Evolutionary conservation across 2,113 vertebrate species (phyloP).

Genomic region (Puma concolor): DNA sequence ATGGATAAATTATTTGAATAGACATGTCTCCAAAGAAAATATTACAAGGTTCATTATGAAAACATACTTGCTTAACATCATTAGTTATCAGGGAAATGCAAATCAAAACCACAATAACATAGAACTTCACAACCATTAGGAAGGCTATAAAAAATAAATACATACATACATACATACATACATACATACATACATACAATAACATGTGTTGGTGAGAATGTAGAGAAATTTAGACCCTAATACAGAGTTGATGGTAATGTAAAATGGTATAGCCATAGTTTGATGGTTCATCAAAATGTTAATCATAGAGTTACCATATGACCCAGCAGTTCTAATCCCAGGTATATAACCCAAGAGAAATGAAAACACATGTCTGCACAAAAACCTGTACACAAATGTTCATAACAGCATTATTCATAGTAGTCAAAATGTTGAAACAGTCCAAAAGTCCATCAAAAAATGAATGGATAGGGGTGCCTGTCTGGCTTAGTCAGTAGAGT

Average conservation of each 20-base stretch:
- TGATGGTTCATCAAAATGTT: background rate
- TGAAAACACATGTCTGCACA: background rate
- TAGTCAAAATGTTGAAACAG: background rate
- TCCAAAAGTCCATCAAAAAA: background rate
- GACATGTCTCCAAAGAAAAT: background rate
- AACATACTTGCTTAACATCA: background rate
- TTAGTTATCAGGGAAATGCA: background rate
- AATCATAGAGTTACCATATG: background rate
- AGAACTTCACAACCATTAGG: background rate
- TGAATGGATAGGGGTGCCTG: background rate
- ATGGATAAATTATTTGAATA: background rate
- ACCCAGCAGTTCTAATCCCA: background rate
- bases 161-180: too few relatives aligned
- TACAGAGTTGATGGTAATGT: background rate
- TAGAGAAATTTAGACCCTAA: background rate
- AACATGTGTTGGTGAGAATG: background rate
- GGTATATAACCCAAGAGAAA: background rate
- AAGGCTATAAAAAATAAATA: background rate
- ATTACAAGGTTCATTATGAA: background rate
- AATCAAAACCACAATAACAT: background rate
- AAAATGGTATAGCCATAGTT: background rate
- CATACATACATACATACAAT: background rate
- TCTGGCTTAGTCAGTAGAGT: background rate
- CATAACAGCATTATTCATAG: background rate
- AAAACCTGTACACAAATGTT: background rate